Percentiles rank a stretch among this genome's conserved stretches.
Evolutionary conservation across 2,113 vertebrate genomes (phyloP).

Genomic region (Amazona vittata): DNA sequence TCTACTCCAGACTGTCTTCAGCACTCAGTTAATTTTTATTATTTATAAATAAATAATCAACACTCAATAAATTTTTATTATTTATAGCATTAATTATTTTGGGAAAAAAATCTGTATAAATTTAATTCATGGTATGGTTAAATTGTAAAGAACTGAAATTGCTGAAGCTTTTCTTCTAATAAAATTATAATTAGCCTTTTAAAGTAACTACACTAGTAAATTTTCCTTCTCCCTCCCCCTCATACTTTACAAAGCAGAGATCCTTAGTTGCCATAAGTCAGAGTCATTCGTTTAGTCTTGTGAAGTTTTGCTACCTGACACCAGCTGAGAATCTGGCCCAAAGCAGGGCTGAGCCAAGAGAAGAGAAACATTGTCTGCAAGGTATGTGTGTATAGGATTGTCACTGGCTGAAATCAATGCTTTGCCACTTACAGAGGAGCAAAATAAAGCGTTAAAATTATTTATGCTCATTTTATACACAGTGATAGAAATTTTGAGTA

Average conservation of each 20-base stretch:
- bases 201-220: slow-evolving; percentile 35
- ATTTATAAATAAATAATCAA: not conserved
- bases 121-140: not conserved
- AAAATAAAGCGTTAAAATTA: not conserved
- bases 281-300: not conserved
- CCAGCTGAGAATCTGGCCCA: not conserved
- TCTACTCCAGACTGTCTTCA: not conserved
- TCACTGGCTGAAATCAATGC: not conserved
- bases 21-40: slow-evolving; percentile 21
- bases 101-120: not conserved
- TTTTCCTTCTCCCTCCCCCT: not conserved
- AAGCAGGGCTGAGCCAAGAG: not conserved
- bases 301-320: not conserved
- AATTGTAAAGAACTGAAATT: slow-evolving; percentile 38
- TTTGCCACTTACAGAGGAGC: not conserved
- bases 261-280: not conserved
- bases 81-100: slow-evolving; percentile 29
- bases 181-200: slow-evolving; percentile 45
- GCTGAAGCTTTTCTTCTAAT: slow-evolving; percentile 36
- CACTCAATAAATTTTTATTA: slow-evolving; percentile 23
- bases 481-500: not conserved
- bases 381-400: accelerated
- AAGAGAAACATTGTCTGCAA: not conserved
- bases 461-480: not conserved
- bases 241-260: not conserved